Evolutionary conservation across 92 coral and sea anemone genomes (phyloP).

Genomic region (Isaurus tuberculatus): DNA sequence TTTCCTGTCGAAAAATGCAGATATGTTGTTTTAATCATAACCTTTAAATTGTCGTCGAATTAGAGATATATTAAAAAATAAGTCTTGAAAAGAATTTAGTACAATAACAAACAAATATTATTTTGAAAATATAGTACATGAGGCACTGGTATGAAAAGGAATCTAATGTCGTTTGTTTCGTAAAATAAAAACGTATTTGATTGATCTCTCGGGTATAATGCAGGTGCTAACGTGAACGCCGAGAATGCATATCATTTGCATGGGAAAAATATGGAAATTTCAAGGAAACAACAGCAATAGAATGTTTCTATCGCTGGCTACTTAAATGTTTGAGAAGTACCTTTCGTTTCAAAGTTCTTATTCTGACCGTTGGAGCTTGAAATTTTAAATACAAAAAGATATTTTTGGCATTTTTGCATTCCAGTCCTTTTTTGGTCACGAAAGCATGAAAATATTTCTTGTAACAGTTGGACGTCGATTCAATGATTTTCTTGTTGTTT

Average conservation of each 20-base stretch:
- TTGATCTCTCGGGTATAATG: background rate
- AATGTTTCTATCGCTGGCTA: too few relatives aligned
- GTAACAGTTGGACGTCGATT: too few relatives aligned
- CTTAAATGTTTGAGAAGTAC: too few relatives aligned
- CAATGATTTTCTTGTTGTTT: too few relatives aligned
- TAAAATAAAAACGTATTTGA: background rate
- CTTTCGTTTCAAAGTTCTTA: too few relatives aligned
- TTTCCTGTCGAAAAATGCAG: background rate
- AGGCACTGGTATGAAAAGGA: background rate
- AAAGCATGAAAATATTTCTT: too few relatives aligned
- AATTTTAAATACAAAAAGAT: too few relatives aligned
- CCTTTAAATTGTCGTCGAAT: background rate
- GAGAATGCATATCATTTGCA: background rate
- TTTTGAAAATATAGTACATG: background rate
- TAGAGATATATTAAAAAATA: background rate
- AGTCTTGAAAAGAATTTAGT: background rate
- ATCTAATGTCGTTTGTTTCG: background rate
- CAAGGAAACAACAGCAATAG: too few relatives aligned
- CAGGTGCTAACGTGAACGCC: background rate
- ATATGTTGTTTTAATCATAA: background rate
- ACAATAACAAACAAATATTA: background rate
- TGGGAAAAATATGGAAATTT: background rate
- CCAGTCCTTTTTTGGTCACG: too few relatives aligned
- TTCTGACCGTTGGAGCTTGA: too few relatives aligned
- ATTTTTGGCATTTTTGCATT: too few relatives aligned